Percentiles rank a stretch among this genome's conserved stretches.
Conservation (phyloP, 2,888 invertebrate species). For the Noctuana brunneofusca region DNA sequence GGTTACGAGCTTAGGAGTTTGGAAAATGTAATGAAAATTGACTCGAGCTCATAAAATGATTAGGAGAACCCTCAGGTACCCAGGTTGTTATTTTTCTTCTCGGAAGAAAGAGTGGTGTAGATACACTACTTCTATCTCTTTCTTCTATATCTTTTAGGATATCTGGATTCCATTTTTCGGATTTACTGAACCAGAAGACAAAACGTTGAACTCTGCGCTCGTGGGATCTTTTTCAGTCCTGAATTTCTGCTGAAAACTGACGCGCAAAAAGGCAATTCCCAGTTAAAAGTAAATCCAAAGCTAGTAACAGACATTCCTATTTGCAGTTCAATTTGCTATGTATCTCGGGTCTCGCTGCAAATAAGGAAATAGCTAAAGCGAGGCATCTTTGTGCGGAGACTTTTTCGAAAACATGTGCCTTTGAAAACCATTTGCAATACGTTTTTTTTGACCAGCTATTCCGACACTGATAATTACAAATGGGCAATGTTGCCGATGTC, state of each 20-base stretch:
- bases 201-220: too few relatives aligned
- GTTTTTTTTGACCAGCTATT: background rate
- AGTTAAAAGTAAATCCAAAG: background rate
- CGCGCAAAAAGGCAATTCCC: background rate
- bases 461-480: background rate
- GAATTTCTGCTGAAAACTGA: background rate
- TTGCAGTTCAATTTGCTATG: slow-evolving; percentile 2
- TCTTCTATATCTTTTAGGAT: too few relatives aligned
- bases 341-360: background rate
- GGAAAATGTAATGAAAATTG: too few relatives aligned
- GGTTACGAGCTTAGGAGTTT: too few relatives aligned
- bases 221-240: background rate
- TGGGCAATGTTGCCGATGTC: background rate
- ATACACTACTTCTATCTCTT: too few relatives aligned
- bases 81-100: too few relatives aligned
- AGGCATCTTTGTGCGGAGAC: background rate
- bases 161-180: too few relatives aligned
- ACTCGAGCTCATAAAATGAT: too few relatives aligned
- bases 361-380: slow-evolving; percentile 1
- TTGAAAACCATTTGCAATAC: background rate
- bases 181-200: too few relatives aligned
- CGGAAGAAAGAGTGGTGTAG: too few relatives aligned
- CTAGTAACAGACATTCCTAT: background rate
- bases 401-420: slow-evolving; percentile 1
- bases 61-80: too few relatives aligned